Conservation (phyloP, 1,140 invertebrate species). For the Mactra quadrangularis region DNA sequence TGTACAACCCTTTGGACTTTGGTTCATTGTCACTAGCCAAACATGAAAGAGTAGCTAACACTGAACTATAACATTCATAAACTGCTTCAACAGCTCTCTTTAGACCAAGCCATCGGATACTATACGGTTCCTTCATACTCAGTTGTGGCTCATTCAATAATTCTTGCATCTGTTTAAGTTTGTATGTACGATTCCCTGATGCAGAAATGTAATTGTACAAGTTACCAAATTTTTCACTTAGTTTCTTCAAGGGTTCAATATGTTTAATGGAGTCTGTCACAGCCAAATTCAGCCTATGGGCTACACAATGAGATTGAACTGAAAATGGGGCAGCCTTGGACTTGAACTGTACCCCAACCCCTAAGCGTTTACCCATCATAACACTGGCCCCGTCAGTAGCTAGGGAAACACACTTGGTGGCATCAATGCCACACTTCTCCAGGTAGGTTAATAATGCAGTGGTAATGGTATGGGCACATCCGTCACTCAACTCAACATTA, state of each 20-base stretch:
- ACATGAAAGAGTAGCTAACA: no score
- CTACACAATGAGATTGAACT: slow-evolving; percentile 36
- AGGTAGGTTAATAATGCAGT: no score
- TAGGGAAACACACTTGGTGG: slow-evolving; percentile 6
- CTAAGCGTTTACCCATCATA: slow-evolving; percentile 21
- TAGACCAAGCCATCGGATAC: slow-evolving; percentile 25
- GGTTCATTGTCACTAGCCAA: no score
- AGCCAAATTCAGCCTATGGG: slow-evolving; percentile 42
- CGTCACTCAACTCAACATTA: no score
- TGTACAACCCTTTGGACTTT: not conserved
- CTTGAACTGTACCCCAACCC: slow-evolving; percentile 10
- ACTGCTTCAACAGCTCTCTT: slow-evolving; percentile 19
- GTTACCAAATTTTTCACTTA: slow-evolving; percentile 6
- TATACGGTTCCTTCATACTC: slow-evolving; percentile 32
- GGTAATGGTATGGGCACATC: no score
- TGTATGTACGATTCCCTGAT: not conserved
- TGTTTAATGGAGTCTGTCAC: slow-evolving; percentile 37
- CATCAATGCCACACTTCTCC: no score
- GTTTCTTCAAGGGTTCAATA: not conserved
- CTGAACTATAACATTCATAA: not conserved
- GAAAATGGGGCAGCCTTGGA: slow-evolving; percentile 27
- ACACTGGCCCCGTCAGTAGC: slow-evolving; percentile 41
- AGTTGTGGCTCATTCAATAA: slow-evolving; percentile 24
- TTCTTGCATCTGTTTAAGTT: slow-evolving; percentile 28
- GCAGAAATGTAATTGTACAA: slow-evolving; percentile 3